A percentile compares a stretch with the other conserved stretches of the same genome.
phyloP scores from a whole-genome alignment of 2,888 invertebrate species.

The Dynastes tityus region DNA sequence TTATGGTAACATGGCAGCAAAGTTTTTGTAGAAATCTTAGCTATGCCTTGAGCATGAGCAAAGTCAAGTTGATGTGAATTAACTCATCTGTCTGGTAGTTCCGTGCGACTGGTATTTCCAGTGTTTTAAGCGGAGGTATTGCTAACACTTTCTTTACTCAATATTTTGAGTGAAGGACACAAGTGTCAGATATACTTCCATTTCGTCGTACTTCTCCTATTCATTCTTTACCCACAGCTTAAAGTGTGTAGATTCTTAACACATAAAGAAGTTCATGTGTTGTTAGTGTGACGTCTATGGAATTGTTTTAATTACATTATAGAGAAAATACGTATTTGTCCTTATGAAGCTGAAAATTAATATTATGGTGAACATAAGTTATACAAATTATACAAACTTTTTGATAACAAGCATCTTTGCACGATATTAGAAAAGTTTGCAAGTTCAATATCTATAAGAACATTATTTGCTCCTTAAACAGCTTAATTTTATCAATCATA shows the following conservation, averaged over 20 bases:
- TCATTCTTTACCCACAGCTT: slow-evolving; percentile 47
- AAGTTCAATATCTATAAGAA: too few species aligned
- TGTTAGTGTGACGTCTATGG: not conserved
- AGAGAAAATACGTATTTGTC: too few species aligned
- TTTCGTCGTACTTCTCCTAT: slow-evolving; percentile 50
- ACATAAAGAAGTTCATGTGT: not conserved
- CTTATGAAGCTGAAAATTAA: too few species aligned
- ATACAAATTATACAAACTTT: too few species aligned
- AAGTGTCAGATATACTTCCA: slow-evolving; percentile 65
- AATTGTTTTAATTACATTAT: not conserved
- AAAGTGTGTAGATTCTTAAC: slow-evolving; percentile 13
- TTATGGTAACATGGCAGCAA: slow-evolving; percentile 17
- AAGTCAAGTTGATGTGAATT: slow-evolving; percentile 65
- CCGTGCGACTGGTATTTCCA: slow-evolving; percentile 66
- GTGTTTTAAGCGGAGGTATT: slow-evolving; percentile 61
- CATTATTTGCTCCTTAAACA: too few species aligned
- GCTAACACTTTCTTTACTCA: slow-evolving; percentile 58
- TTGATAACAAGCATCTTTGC: too few species aligned
- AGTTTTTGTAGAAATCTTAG: slow-evolving; percentile 59
- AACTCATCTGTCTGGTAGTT: slow-evolving; percentile 71
- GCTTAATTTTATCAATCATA: too few species aligned
- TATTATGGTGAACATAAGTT: too few species aligned
- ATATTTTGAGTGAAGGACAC: slow-evolving; percentile 48
- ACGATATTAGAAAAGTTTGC: too few species aligned
- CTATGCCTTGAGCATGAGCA: slow-evolving; percentile 65